phyloP scores from a whole-genome alignment of 2,888 invertebrate genomes.

The Erannis defoliaria region DNA sequence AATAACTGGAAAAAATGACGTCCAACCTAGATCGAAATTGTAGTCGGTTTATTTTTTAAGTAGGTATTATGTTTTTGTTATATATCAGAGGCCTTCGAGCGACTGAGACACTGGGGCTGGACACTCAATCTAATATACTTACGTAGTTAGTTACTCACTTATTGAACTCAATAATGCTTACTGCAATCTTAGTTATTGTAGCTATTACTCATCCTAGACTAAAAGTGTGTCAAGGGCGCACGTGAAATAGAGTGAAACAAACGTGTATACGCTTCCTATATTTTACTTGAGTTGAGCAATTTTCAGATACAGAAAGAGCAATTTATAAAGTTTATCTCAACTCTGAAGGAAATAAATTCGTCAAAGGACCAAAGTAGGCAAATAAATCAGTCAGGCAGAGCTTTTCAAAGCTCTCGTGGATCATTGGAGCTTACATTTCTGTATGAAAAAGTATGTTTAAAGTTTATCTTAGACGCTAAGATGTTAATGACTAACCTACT shows the following conservation, averaged over 20 bases:
- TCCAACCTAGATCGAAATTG: too few relatives aligned
- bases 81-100: too few relatives aligned
- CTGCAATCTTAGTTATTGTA: background rate
- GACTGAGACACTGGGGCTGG: too few relatives aligned
- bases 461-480: constrained; percentile 14
- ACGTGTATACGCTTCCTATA: background rate
- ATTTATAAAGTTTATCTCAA: constrained; percentile 37
- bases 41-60: too few relatives aligned
- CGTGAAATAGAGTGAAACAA: background rate
- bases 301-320: constrained; percentile 37
- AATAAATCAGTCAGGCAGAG: constrained; percentile 42
- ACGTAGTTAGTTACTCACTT: too few relatives aligned
- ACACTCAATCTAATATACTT: too few relatives aligned
- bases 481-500: constrained; percentile 4
- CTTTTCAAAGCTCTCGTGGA: constrained; percentile 32
- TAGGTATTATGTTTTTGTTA: too few relatives aligned
- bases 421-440: constrained; percentile 36
- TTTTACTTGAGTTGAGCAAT: constrained; percentile 15
- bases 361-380: constrained; percentile 40
- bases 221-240: constrained; percentile 8
- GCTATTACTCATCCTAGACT: background rate
- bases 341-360: constrained; percentile 38
- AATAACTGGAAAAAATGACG: too few relatives aligned
- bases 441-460: constrained; percentile 20
- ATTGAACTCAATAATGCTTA: background rate